Percentiles rank a stretch among this genome's conserved stretches.
Conservation (phyloP, 1,140 invertebrate species). For the Anoplolepis gracilipes region DNA sequence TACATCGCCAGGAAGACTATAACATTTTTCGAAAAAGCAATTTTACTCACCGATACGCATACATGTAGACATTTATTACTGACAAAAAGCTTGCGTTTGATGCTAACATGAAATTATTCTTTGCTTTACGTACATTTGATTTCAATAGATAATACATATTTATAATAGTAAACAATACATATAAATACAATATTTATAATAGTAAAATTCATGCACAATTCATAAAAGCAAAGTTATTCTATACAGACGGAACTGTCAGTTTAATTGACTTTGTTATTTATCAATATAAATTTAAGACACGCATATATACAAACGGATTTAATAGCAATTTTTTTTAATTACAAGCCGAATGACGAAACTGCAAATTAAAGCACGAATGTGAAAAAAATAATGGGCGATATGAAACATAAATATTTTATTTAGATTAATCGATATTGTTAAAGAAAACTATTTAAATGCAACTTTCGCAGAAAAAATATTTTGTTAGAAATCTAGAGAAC, state of each 20-base stretch:
- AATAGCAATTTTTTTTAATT: neutral
- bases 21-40: constrained; percentile 33
- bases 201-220: too few relatives aligned
- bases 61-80: neutral
- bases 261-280: neutral
- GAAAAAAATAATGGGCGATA: neutral
- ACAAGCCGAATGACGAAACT: neutral
- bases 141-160: too few relatives aligned
- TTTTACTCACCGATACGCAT: neutral
- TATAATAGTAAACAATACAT: too few relatives aligned
- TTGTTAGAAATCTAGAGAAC: neutral
- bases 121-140: neutral
- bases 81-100: neutral
- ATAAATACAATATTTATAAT: too few relatives aligned
- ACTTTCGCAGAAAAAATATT: neutral
- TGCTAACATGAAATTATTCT: neutral
- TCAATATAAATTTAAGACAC: neutral
- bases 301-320: neutral
- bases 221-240: too few relatives aligned
- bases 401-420: constrained; percentile 9
- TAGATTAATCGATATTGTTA: neutral
- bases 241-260: neutral
- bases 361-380: neutral
- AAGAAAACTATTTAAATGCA: neutral
- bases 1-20: constrained; percentile 92